phyloP scores from a whole-genome alignment of 1,140 invertebrate genomes.

The Ostrea edulis region DNA sequence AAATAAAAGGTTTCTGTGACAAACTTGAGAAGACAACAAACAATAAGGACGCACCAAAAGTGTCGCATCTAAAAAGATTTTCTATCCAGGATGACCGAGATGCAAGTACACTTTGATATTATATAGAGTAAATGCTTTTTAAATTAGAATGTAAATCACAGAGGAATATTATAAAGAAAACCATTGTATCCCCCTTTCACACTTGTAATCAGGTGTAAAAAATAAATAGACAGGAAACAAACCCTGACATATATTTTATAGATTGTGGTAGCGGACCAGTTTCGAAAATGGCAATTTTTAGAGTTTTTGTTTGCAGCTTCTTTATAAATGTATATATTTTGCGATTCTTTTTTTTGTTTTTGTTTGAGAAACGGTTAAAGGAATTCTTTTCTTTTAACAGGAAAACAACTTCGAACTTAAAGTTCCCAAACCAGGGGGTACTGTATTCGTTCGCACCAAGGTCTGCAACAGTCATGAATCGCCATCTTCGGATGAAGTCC shows the following conservation, averaged over 20 bases:
- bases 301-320: too few species aligned
- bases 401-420: constrained; percentile 53
- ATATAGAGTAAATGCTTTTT: too few species aligned
- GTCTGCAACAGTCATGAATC: constrained; percentile 58
- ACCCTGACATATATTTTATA: too few species aligned
- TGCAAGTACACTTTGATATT: constrained; percentile 47
- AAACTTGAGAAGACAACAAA: constrained; percentile 46
- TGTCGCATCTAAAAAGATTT: constrained; percentile 61
- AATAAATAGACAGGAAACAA: too few species aligned
- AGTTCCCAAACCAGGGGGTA: constrained; percentile 69
- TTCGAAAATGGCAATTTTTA: too few species aligned
- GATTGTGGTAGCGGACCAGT: too few species aligned
- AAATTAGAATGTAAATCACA: too few species aligned
- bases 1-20: constrained; percentile 67
- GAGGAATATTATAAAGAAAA: too few species aligned
- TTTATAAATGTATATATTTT: too few species aligned
- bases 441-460: constrained; percentile 65
- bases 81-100: constrained; percentile 56
- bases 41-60: background rate
- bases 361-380: background rate
- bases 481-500: constrained; percentile 43
- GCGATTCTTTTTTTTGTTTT: too few species aligned
- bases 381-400: constrained; percentile 30
- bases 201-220: too few species aligned
- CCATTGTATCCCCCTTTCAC: too few species aligned